These are phyloP conservation scores for Arothron firmamentum DNA, from an alignment of 2,113 vertebrate species.

Conservation along the genomic window DNA sequence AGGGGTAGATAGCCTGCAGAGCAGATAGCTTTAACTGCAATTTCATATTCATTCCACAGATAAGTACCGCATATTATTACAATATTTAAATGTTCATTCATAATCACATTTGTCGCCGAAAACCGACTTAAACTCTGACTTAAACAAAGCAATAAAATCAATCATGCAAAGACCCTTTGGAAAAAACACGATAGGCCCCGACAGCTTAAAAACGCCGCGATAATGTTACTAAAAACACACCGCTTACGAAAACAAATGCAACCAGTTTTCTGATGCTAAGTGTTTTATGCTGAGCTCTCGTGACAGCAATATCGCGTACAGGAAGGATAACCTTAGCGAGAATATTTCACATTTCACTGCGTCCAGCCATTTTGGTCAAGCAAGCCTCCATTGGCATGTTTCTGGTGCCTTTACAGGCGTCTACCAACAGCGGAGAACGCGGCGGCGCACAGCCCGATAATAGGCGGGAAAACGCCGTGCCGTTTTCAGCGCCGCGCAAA, in stretches of 20 bases:
- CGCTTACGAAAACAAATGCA: neutral
- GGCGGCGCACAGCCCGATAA: neutral
- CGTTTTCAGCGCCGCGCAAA: neutral
- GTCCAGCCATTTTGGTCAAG: slow-evolving; percentile 74
- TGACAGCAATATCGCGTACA: slow-evolving; percentile 25
- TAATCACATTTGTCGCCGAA: neutral
- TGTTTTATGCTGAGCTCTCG: slow-evolving; percentile 4
- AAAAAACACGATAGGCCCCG: slow-evolving; percentile 42
- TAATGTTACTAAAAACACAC: slow-evolving; percentile 2
- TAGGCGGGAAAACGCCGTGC: neutral
- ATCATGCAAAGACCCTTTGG: slow-evolving; percentile 36
- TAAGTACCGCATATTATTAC: neutral
- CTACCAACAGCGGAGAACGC: slow-evolving; percentile 10
- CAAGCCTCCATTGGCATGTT: slow-evolving; percentile 71
- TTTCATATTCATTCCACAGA: slow-evolving; percentile 9
- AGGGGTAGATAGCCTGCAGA: slow-evolving; percentile 10
- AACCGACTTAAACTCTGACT: neutral
- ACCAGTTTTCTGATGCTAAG: slow-evolving; percentile 5
- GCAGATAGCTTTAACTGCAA: slow-evolving; percentile 51
- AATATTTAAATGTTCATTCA: neutral
- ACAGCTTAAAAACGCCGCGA: slow-evolving; percentile 20
- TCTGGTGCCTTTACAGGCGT: slow-evolving; percentile 44
- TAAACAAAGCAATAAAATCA: slow-evolving; percentile 26
- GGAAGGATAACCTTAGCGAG: slow-evolving; percentile 40
- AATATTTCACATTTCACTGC: slow-evolving; percentile 74